Percentiles rank a stretch among this genome's conserved stretches.
These are phyloP conservation scores for Monodelphis domestica DNA, from an alignment of 2,797 vertebrate genomes.

Conservation along the genomic window DNA sequence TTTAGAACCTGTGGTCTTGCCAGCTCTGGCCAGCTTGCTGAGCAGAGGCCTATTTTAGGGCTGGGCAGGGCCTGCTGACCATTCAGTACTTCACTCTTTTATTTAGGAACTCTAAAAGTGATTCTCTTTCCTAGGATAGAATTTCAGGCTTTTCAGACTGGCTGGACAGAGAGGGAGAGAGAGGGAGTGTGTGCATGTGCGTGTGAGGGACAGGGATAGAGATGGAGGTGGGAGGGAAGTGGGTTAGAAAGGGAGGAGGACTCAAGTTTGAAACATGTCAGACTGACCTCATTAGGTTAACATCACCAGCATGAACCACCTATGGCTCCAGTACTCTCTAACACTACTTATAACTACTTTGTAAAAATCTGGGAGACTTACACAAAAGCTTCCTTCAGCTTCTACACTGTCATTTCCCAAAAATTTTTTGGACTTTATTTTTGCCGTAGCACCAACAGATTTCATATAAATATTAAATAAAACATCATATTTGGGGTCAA, in stretches of 20 bases:
- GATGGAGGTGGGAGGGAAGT: background rate
- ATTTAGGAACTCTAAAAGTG: conserved; percentile 48
- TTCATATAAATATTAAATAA: background rate
- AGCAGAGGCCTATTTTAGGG: conserved; percentile 50
- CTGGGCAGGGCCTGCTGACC: background rate
- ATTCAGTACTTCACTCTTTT: conserved; percentile 47
- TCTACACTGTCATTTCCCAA: conserved; percentile 43
- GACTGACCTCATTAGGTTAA: background rate
- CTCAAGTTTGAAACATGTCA: background rate
- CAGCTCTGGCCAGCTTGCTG: conserved; percentile 13
- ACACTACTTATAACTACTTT: too few relatives aligned
- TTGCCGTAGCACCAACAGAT: conserved; percentile 32
- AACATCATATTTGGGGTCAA: too few relatives aligned
- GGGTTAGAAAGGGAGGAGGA: background rate
- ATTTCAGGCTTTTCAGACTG: conserved; percentile 56
- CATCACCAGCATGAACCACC: background rate
- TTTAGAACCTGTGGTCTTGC: conserved; percentile 18
- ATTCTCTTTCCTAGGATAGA: background rate
- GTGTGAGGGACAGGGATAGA: background rate
- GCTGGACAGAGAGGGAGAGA: background rate
- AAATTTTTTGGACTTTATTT: too few relatives aligned
- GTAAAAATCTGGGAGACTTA: background rate
- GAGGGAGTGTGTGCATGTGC: background rate
- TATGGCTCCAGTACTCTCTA: too few relatives aligned
- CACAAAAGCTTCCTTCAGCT: background rate